Evolutionary conservation across 1,140 invertebrate species (phyloP).

Genomic region (Alviniconcha marisindica): DNA sequence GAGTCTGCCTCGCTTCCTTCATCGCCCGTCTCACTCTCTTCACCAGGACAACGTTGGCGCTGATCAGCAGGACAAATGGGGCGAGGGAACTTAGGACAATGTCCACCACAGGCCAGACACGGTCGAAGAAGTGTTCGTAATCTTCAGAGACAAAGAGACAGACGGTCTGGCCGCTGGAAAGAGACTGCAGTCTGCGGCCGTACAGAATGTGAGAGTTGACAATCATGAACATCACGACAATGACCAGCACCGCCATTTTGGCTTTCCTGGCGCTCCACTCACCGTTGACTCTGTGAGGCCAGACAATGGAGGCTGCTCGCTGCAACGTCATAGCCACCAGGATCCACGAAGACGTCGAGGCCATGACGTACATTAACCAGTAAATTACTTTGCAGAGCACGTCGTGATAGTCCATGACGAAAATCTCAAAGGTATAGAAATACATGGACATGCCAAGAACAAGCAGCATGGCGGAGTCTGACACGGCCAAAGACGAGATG

Average conservation of each 20-base stretch:
- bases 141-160: neutral
- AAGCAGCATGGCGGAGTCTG: neutral
- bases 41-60: conserved; percentile 1
- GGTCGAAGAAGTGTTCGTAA: conserved; percentile 39
- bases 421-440: neutral
- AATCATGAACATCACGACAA: neutral
- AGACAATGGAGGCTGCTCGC: conserved; percentile 15
- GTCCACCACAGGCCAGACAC: conserved; percentile 56
- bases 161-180: neutral
- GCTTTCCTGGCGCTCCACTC: neutral
- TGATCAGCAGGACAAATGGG: conserved; percentile 1
- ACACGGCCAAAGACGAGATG: neutral
- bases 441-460: too few relatives aligned
- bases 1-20: neutral
- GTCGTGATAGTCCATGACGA: neutral
- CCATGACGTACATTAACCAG: neutral
- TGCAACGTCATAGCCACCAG: conserved; percentile 33
- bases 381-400: neutral
- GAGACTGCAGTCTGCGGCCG: neutral
- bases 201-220: conserved; percentile 25
- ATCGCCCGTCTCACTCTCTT: neutral
- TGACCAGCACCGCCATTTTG: too few relatives aligned
- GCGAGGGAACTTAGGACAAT: conserved; percentile 4
- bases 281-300: neutral
- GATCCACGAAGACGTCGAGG: neutral